Evolutionary conservation across 2,797 vertebrate genomes (phyloP).

Genomic region (Lepus townsendii): DNA sequence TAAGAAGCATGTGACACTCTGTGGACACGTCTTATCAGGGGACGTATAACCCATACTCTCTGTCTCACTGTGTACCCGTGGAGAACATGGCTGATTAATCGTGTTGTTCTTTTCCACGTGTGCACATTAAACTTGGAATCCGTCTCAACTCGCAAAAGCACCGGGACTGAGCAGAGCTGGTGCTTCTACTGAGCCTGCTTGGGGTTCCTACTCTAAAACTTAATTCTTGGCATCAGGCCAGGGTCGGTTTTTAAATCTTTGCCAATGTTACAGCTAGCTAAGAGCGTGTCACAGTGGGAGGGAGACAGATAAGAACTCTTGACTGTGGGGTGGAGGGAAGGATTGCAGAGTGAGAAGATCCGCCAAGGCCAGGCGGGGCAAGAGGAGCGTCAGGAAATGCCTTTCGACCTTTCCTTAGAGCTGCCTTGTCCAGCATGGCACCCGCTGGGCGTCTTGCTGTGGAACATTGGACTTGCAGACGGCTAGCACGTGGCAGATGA

Average conservation of each 20-base stretch:
- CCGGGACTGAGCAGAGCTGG: neutral
- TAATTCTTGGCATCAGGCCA: neutral
- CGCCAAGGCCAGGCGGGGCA: neutral
- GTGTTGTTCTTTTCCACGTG: neutral
- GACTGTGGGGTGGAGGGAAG: neutral
- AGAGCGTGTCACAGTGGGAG: neutral
- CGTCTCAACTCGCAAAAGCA: neutral
- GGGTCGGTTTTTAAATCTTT: neutral
- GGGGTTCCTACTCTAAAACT: neutral
- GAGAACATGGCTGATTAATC: neutral
- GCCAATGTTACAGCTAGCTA: neutral
- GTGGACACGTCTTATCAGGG: neutral
- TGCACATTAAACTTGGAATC: neutral
- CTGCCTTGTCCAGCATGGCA: neutral
- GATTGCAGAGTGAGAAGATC: neutral
- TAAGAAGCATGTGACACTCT: neutral
- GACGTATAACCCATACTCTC: neutral
- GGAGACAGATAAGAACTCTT: neutral
- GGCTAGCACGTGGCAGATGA: too few species aligned
- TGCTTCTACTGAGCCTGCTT: neutral
- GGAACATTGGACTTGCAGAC: neutral
- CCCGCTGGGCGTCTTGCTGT: neutral
- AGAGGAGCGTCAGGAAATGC: neutral
- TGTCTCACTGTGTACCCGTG: neutral
- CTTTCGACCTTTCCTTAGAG: neutral